A percentile compares a stretch with the other conserved stretches of the same genome.
Conservation (phyloP, 2,888 invertebrate genomes). For the Melolontha melolontha region DNA sequence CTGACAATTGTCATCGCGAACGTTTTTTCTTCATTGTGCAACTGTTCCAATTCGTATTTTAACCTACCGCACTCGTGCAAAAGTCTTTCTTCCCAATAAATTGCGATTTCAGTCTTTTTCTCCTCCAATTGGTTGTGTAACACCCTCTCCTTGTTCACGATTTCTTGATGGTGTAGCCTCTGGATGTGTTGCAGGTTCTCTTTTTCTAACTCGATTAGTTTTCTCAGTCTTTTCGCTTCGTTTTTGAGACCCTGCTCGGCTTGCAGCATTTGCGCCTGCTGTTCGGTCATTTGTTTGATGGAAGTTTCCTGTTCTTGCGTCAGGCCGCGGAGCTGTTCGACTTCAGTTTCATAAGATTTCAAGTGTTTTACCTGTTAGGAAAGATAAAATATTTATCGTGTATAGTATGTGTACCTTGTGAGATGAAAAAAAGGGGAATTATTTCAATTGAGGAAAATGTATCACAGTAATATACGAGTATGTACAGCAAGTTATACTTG, state of each 20-base stretch:
- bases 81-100: constrained; percentile 75
- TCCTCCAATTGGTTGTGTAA: constrained; percentile 65
- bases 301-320: constrained; percentile 72
- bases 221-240: constrained; percentile 65
- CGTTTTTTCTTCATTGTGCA: constrained; percentile 72
- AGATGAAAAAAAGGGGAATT: no score
- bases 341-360: constrained; percentile 70
- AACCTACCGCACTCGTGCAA: constrained; percentile 73
- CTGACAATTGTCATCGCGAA: constrained; percentile 70
- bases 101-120: constrained; percentile 69
- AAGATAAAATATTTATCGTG: neutral
- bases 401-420: no score
- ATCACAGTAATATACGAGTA: no score
- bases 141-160: constrained; percentile 63
- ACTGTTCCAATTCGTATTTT: constrained; percentile 72
- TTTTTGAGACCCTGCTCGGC: constrained; percentile 70
- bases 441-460: no score
- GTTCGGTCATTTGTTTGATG: constrained; percentile 69
- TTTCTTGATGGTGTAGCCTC: constrained; percentile 62
- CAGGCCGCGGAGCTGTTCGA: constrained; percentile 69
- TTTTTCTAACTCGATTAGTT: constrained; percentile 62
- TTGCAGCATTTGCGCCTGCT: constrained; percentile 69
- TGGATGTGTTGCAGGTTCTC: constrained; percentile 64
- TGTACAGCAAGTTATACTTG: no score
- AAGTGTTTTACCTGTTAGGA: constrained; percentile 66